Conservation (phyloP, 2,113 vertebrate species). For the Siniperca knerii region DNA sequence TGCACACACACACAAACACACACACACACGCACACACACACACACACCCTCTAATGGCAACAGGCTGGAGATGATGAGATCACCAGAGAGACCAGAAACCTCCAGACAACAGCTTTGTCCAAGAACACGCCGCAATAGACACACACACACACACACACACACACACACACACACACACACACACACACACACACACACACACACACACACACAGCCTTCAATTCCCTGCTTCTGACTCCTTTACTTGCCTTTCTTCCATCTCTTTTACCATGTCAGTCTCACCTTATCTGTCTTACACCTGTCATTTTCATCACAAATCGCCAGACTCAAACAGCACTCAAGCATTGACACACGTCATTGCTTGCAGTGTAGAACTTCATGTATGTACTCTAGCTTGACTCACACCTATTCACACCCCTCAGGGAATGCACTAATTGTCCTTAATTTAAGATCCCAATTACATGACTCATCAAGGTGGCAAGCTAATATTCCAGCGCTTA, state of each 20-base stretch:
- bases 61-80: constrained; percentile 84
- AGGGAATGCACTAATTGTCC: constrained; percentile 16
- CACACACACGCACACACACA: constrained; percentile 44
- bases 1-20: constrained; percentile 30
- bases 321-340: background rate
- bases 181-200: constrained; percentile 28
- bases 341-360: background rate
- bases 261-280: constrained; percentile 17
- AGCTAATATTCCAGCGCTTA: constrained; percentile 45
- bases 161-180: constrained; percentile 38
- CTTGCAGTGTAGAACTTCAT: background rate
- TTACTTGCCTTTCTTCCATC: background rate
- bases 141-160: constrained; percentile 22
- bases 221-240: constrained; percentile 15
- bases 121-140: constrained; percentile 68
- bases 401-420: background rate
- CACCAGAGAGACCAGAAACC: constrained; percentile 84
- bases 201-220: constrained; percentile 33
- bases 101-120: constrained; percentile 82
- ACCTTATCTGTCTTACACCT: background rate
- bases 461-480: constrained; percentile 56
- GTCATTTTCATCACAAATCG: constrained; percentile 6
- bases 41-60: constrained; percentile 73
- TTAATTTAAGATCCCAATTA: constrained; percentile 34
- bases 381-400: background rate